A percentile compares a stretch with the other conserved stretches of the same genome.
These are phyloP conservation scores for Stenoptilia bipunctidactyla DNA, from an alignment of 2,888 invertebrate genomes.

Conservation along the genomic window DNA sequence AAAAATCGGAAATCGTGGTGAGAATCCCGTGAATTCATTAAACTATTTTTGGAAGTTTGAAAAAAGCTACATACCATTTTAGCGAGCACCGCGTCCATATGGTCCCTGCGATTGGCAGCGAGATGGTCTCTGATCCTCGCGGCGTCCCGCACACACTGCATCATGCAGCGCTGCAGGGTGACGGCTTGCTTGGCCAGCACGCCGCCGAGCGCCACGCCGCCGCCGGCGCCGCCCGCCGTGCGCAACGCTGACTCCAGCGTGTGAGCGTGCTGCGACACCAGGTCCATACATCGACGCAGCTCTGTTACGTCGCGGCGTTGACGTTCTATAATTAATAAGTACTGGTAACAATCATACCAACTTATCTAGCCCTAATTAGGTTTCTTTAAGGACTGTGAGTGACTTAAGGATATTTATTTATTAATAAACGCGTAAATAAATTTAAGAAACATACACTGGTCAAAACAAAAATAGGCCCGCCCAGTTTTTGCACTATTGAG, in stretches of 20 bases:
- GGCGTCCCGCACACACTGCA: constrained; percentile 62
- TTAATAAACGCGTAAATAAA: too few species aligned
- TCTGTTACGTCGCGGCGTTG: constrained; percentile 55
- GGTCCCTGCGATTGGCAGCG: constrained; percentile 50
- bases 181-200: constrained; percentile 56
- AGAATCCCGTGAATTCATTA: too few species aligned
- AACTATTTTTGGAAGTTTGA: too few species aligned
- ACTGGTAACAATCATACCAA: too few species aligned
- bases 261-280: constrained; percentile 59
- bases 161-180: constrained; percentile 62
- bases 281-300: constrained; percentile 59
- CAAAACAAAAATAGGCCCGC: too few species aligned
- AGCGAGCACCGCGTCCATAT: constrained; percentile 62
- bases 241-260: constrained; percentile 57
- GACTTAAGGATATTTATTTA: too few species aligned
- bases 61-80: constrained; percentile 58
- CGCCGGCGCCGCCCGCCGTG: constrained; percentile 23
- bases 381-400: too few species aligned
- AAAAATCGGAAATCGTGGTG: too few species aligned
- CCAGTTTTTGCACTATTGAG: too few species aligned
- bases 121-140: constrained; percentile 51
- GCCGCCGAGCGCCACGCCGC: constrained; percentile 46
- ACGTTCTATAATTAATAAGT: constrained; percentile 34
- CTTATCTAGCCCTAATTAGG: too few species aligned
- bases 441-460: too few species aligned